Conservation (phyloP, 2,113 vertebrate genomes). For the Pipa parva region DNA sequence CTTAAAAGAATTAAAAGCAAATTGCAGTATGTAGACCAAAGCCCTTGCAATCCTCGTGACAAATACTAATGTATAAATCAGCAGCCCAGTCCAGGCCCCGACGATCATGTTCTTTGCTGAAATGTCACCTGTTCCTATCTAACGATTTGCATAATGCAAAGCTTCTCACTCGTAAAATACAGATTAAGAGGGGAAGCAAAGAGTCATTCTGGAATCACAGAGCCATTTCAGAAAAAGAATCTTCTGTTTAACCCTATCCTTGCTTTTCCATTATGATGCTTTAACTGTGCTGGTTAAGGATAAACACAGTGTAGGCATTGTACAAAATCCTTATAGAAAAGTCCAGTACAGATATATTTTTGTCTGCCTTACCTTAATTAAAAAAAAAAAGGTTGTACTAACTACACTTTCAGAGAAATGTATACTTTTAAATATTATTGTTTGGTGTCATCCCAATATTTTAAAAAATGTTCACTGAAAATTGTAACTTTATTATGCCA, state of each 20-base stretch:
- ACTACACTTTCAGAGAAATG: not conserved
- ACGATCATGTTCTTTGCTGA: slow-evolving; percentile 88
- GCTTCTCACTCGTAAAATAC: slow-evolving; percentile 99
- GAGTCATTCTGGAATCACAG: slow-evolving; percentile 91
- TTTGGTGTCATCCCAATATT: too few relatives aligned
- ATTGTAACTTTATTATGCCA: too few relatives aligned
- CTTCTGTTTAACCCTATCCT: slow-evolving; percentile 78
- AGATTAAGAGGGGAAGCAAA: slow-evolving; percentile 95
- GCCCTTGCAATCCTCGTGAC: slow-evolving; percentile 78
- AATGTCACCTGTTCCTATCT: slow-evolving; percentile 99
- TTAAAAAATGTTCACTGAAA: too few relatives aligned
- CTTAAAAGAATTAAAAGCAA: slow-evolving; percentile 73
- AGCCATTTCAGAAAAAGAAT: slow-evolving; percentile 79
- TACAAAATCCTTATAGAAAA: too few relatives aligned
- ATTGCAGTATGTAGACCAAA: slow-evolving; percentile 70
- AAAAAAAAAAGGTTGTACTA: not conserved
- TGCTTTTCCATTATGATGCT: slow-evolving; percentile 35
- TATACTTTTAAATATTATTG: too few relatives aligned
- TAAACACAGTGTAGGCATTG: too few relatives aligned
- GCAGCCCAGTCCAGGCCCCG: slow-evolving; percentile 76
- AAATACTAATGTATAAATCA: slow-evolving; percentile 99
- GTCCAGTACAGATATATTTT: too few relatives aligned
- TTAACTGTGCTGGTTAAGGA: too few relatives aligned
- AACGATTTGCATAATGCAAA: slow-evolving; percentile 99
- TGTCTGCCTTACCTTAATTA: too few relatives aligned